Evolutionary conservation across 1,140 invertebrate genomes (phyloP), one percentile per base, ranked within the genome.

Genomic region (Melipona quadrifasciata): DNA sequence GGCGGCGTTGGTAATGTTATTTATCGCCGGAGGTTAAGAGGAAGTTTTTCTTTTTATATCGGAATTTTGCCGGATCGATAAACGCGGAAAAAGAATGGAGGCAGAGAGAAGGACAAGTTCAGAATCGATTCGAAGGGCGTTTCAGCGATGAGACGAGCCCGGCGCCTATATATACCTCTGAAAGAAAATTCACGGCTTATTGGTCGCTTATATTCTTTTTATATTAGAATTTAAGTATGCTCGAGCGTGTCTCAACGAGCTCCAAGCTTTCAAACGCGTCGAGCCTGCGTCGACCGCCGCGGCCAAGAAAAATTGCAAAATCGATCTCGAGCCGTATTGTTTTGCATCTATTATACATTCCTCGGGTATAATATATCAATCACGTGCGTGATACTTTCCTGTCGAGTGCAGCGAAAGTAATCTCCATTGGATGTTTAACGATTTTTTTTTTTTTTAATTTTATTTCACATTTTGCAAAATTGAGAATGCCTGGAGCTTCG

Each of bases 151-250:
- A 34, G 34, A 39, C 57, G 14, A 61, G 57, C 21, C 39, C 39
- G 12, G 16, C 1, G 17, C 64, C 39, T 79, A 79, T 79, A 55
- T 79, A 57, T 68, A 68, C 1, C 77, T 68, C 55, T 27, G 14
- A 68, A 31, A 68, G 77, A 79, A 68, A 79, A 79, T 70, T 79
- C 64, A 79, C 65, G 77, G 47, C 55, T 79, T 79, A 68, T 68
- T 79, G 77, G 77, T 68, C 64, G 64, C n/a, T 55, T 68, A 27
- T 39, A 55, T 79, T 79, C 77, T 68, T 79, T 79, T 55, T 79
- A 79, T 70, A 79, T 68, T 57, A 75, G 73, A 75, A 58, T 75
- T 75, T 75, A 31, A 75, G 73, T 75, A 57, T 75, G 73, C 53
- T 57, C 47, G 53, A 75, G 53, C 14, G 53, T 57, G 53, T 19